Percentiles rank a stretch among this genome's conserved stretches.
These are phyloP conservation scores for Zaprionus taronus DNA, from an alignment of 1,140 invertebrate species.

Conservation along the genomic window DNA sequence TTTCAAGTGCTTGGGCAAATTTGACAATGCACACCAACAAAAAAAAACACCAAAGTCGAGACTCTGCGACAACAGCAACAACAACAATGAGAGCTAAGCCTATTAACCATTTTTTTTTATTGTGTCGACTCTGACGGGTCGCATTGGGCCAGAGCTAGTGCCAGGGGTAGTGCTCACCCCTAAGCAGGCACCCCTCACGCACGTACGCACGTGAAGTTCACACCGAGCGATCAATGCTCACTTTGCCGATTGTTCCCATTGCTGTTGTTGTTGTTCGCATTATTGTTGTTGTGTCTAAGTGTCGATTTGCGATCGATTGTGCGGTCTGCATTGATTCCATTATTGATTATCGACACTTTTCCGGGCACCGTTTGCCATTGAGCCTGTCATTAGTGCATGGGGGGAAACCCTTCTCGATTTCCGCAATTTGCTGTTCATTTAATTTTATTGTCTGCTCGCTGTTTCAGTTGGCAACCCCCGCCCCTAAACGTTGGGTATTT, in stretches of 20 bases:
- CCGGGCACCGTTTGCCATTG: conserved; percentile 25
- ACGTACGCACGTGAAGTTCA: conserved; percentile 40
- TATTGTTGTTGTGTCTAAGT: conserved; percentile 33
- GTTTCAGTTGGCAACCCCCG: conserved; percentile 3
- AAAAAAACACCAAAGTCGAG: conserved; percentile 34
- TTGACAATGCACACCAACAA: conserved; percentile 66
- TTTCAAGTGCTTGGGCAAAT: conserved; percentile 81
- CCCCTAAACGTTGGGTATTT: conserved; percentile 29
- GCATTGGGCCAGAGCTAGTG: conserved; percentile 54
- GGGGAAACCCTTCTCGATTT: conserved; percentile 10
- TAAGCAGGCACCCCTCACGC: conserved; percentile 55
- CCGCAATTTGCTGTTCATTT: conserved; percentile 70
- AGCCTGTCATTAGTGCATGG: conserved; percentile 30
- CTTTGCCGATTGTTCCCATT: conserved; percentile 47
- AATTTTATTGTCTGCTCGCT: conserved; percentile 70
- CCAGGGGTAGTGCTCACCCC: conserved; percentile 50
- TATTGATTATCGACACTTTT: conserved; percentile 33
- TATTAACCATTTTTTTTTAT: conserved; percentile 74
- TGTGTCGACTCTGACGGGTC: conserved; percentile 47
- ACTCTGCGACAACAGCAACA: conserved; percentile 30
- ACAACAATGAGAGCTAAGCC: conserved; percentile 65
- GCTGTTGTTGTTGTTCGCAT: conserved; percentile 20
- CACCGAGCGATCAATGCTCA: conserved; percentile 69
- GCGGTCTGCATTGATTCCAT: conserved; percentile 61
- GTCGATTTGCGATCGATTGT: conserved; percentile 69